Conservation (phyloP, 1,140 invertebrate species). For the Neomicropteryx cornuta region DNA sequence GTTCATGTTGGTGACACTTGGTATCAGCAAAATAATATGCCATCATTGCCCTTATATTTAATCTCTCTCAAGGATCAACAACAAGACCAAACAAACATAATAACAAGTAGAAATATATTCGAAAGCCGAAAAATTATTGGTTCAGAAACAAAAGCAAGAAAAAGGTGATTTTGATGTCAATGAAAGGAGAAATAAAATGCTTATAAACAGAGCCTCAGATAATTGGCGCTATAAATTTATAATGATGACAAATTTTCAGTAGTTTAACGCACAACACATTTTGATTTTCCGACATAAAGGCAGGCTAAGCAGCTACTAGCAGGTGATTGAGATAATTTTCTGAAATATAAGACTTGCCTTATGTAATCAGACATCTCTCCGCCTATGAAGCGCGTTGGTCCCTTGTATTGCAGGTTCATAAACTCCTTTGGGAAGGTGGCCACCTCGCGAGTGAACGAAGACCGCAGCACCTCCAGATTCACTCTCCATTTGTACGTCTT, state of each 20-base stretch:
- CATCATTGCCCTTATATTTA: not conserved
- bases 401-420: slow-evolving; percentile 42
- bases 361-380: slow-evolving; percentile 72
- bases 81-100: no score
- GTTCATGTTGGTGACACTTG: no score
- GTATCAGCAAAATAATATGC: no score
- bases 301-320: no score
- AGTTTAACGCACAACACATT: no score
- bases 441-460: slow-evolving; percentile 53
- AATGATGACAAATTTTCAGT: slow-evolving; percentile 3
- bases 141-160: not conserved
- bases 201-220: no score
- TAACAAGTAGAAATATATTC: no score
- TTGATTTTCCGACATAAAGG: no score
- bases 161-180: not conserved
- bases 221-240: no score
- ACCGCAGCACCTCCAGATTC: slow-evolving; percentile 57
- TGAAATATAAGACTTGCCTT: slow-evolving; percentile 38
- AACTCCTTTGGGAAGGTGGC: slow-evolving; percentile 45
- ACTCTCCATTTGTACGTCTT: slow-evolving; percentile 59
- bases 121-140: no score
- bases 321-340: no score
- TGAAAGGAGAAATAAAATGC: not conserved
- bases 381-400: slow-evolving; percentile 71
- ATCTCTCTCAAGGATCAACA: not conserved